A percentile compares a stretch with the other conserved stretches of the same genome.
phyloP scores from a whole-genome alignment of 2,113 vertebrate species.

The Elachura formosa region DNA sequence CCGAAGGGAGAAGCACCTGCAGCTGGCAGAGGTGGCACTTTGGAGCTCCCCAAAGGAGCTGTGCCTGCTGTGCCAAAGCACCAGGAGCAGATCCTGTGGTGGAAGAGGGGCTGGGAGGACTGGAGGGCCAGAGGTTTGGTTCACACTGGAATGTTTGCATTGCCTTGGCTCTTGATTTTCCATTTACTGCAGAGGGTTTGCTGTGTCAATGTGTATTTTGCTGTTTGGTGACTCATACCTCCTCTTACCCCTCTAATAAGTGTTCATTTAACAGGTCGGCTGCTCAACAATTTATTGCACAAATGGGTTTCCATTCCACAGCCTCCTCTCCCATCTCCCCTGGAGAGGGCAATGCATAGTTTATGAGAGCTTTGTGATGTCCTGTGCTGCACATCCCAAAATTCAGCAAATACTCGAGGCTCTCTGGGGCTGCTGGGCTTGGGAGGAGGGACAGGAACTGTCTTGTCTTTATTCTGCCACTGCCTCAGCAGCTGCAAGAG shows the following conservation, averaged over 20 bases:
- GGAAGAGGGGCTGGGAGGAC: neutral
- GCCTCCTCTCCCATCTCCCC: constrained; percentile 8
- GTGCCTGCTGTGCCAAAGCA: neutral
- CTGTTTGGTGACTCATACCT: neutral
- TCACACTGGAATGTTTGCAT: neutral
- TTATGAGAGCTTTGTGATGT: neutral
- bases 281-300: constrained; percentile 42
- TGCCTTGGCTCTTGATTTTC: neutral
- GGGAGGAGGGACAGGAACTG: neutral
- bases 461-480: constrained; percentile 39
- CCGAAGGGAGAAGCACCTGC: neutral
- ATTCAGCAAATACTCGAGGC: neutral
- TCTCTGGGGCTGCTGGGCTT: neutral
- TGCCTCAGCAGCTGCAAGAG: constrained; percentile 25
- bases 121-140: neutral
- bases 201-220: neutral
- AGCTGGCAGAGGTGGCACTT: neutral
- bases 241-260: neutral
- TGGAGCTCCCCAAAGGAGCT: neutral
- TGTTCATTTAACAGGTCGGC: constrained; percentile 1
- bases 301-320: constrained; percentile 23
- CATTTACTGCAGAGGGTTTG: neutral
- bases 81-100: neutral
- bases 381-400: neutral
- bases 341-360: neutral